phyloP scores from a whole-genome alignment of 2,797 vertebrate species.

The Astyanax mexicanus region DNA sequence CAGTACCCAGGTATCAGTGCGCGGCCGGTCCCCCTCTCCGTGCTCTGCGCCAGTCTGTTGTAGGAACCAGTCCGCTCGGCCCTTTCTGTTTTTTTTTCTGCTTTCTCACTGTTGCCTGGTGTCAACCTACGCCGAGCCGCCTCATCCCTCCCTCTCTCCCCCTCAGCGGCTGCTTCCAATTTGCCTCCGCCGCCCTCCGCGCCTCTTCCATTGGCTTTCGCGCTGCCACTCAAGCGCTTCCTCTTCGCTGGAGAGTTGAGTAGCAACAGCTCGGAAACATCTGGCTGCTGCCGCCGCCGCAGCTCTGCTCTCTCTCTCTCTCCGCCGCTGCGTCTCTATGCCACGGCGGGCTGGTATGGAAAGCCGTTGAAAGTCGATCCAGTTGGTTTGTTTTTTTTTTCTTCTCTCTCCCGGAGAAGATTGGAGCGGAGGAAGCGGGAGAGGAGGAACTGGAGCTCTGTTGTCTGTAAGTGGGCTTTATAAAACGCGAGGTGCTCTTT shows the following conservation, averaged over 20 bases:
- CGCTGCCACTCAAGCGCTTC: conserved; percentile 82
- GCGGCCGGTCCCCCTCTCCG: conserved; percentile 68
- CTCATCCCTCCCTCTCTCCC: conserved; percentile 78
- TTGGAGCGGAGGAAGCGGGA: conserved; percentile 72
- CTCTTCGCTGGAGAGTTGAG: conserved; percentile 79
- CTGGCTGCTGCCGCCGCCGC: conserved; percentile 88
- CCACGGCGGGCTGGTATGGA: conserved; percentile 81
- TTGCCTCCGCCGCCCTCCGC: conserved; percentile 76
- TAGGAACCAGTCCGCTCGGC: conserved; percentile 82
- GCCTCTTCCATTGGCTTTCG: conserved; percentile 79
- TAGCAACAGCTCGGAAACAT: conserved; percentile 93
- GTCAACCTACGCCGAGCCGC: conserved; percentile 82
- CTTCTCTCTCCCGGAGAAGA: conserved; percentile 56
- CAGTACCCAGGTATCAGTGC: conserved; percentile 81
- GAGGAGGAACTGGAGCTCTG: conserved; percentile 77
- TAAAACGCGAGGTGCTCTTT: conserved; percentile 76
- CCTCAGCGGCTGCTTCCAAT: conserved; percentile 78
- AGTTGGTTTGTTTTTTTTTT: conserved; percentile 58
- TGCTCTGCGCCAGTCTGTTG: conserved; percentile 79
- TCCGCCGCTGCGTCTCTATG: conserved; percentile 70
- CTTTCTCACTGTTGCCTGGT: conserved; percentile 81
- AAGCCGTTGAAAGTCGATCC: conserved; percentile 81
- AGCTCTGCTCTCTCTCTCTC: conserved; percentile 85
- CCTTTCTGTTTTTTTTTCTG: conserved; percentile 66
- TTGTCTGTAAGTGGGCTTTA: conserved; percentile 81